Evolutionary conservation across 2,797 vertebrate species (phyloP).

Genomic region (Mormyrops boulengeri): DNA sequence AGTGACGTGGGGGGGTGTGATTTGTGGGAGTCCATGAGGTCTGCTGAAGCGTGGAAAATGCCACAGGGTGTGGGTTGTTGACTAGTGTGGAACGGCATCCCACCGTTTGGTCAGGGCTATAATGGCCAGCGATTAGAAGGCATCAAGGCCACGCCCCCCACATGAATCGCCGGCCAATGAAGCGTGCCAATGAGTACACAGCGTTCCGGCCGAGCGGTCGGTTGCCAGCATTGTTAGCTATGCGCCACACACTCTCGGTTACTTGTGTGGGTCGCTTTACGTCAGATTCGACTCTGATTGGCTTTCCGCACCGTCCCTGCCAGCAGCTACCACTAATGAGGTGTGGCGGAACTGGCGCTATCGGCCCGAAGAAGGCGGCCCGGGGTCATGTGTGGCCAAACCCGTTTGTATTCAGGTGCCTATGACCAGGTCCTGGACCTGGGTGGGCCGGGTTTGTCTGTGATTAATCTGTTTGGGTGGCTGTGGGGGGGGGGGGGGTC

Average conservation of each 20-base stretch:
- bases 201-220: not conserved
- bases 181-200: not conserved
- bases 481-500: not conserved
- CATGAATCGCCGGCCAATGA: conserved; percentile 5
- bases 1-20: not conserved
- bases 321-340: not conserved
- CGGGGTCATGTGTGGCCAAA: not conserved
- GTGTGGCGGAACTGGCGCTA: not conserved
- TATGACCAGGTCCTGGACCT: no score
- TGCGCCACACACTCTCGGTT: not conserved
- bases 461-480: not conserved
- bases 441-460: not conserved
- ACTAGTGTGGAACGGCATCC: not conserved
- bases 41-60: not conserved
- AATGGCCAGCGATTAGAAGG: not conserved
- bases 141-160: not conserved
- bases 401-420: not conserved
- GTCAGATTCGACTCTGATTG: not conserved
- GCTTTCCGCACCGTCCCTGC: not conserved
- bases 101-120: not conserved
- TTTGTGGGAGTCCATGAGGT: not conserved
- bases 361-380: not conserved
- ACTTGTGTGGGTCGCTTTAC: not conserved
- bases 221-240: not conserved
- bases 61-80: not conserved